Conservation (phyloP, 2,113 vertebrate species). For the Phyllostomus hastatus region DNA sequence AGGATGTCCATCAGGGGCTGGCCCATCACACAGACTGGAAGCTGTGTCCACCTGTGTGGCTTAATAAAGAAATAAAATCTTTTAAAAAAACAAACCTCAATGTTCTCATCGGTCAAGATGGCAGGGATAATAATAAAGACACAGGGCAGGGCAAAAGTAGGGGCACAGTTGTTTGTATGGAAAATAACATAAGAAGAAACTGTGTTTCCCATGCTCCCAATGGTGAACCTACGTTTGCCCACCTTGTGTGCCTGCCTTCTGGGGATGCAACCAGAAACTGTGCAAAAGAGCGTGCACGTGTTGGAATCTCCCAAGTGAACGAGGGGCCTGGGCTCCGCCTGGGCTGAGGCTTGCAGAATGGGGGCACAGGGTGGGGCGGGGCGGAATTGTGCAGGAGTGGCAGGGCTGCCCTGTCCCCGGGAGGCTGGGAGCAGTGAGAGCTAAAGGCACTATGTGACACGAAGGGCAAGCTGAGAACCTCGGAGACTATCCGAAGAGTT, state of each 20-base stretch:
- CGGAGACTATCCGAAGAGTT: neutral
- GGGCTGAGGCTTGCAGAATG: neutral
- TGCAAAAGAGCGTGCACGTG: neutral
- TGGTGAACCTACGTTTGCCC: neutral
- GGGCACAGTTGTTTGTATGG: neutral
- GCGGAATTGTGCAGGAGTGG: neutral
- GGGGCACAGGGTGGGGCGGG: too few relatives aligned
- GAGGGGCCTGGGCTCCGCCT: neutral
- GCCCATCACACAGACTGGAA: neutral
- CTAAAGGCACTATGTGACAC: neutral
- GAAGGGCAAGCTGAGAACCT: neutral
- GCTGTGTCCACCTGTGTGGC: accelerated
- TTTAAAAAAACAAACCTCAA: neutral
- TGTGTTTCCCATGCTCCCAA: neutral
- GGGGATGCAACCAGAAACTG: neutral
- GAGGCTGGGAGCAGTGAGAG: neutral
- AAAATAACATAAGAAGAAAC: neutral
- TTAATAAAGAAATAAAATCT: too few relatives aligned
- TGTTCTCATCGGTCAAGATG: neutral
- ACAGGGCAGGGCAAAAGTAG: neutral
- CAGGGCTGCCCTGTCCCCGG: neutral
- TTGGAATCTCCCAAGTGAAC: neutral
- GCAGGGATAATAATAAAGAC: neutral
- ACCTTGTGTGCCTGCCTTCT: neutral
- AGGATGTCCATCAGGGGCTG: neutral